phyloP scores from a whole-genome alignment of 2,888 invertebrate genomes.

The Pegoplata infirma region DNA sequence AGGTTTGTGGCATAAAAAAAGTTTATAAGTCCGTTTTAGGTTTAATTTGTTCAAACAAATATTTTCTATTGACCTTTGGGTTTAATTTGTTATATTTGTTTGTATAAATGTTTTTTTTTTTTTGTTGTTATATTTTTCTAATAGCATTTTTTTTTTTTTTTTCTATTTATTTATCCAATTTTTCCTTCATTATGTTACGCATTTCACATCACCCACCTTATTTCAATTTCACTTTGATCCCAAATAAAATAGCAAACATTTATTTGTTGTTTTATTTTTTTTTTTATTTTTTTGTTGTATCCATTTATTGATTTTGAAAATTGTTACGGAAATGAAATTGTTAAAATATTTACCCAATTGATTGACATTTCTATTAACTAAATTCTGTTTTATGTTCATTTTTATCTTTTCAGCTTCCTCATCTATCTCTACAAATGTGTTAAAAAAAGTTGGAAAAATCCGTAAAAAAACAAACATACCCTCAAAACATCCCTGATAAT shows the following conservation, averaged over 20 bases:
- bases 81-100: conserved; percentile 21
- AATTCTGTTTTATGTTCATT: conserved; percentile 41
- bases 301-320: conserved; percentile 33
- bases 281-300: background rate
- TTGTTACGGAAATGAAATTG: conserved; percentile 55
- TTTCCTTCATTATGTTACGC: conserved; percentile 34
- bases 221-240: conserved; percentile 32
- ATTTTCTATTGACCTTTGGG: background rate
- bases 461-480: conserved; percentile 26
- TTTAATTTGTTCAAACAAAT: background rate
- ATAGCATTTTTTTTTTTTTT: conserved; percentile 3
- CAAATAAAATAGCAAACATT: background rate
- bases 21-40: no score
- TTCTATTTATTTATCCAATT: conserved; percentile 24
- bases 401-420: background rate
- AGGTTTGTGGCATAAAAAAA: no score
- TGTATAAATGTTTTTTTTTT: background rate
- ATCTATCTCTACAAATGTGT: background rate
- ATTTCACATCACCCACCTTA: conserved; percentile 21
- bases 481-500: conserved; percentile 31
- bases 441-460: conserved; percentile 8
- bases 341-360: conserved; percentile 64
- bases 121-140: conserved; percentile 11
- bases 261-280: background rate
- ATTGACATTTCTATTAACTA: conserved; percentile 65